phyloP scores from a whole-genome alignment of 2,888 invertebrate genomes.

The Omphaloscelis lunosa region DNA sequence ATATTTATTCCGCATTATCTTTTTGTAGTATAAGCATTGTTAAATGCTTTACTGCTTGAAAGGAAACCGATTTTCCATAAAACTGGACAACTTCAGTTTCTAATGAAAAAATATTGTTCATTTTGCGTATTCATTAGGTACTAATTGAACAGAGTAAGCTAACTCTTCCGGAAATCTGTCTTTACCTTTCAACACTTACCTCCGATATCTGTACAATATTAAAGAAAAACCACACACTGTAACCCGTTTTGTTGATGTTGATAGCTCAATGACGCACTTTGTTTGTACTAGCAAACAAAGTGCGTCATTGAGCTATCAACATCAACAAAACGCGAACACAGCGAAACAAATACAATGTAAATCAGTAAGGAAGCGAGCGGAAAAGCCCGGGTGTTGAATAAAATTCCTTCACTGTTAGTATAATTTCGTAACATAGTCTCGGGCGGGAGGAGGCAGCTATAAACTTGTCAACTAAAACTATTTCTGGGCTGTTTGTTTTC shows the following conservation, averaged over 20 bases:
- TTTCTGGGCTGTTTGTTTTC: conserved; percentile 88
- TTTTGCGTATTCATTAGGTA: background rate
- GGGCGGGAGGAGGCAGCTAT: conserved; percentile 76
- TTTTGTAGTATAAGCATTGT: background rate
- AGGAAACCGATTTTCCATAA: background rate
- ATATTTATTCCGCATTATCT: background rate
- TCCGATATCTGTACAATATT: conserved; percentile 17
- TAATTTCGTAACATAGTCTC: conserved; percentile 77
- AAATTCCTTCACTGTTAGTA: conserved; percentile 77
- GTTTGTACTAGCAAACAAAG: conserved; percentile 52
- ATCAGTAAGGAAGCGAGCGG: conserved; percentile 71
- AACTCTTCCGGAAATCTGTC: background rate
- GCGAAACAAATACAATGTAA: conserved; percentile 66
- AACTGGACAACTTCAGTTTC: background rate
- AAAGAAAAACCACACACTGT: conserved; percentile 20
- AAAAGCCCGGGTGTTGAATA: conserved; percentile 76
- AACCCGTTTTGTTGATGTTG: too few relatives aligned
- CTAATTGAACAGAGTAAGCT: too few relatives aligned
- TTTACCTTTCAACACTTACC: background rate
- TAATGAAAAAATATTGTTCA: background rate
- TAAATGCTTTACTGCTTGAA: background rate
- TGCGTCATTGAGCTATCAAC: conserved; percentile 59
- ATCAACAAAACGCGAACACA: conserved; percentile 54
- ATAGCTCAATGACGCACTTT: too few relatives aligned
- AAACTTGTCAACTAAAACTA: conserved; percentile 89